Percentiles rank a stretch among this genome's conserved stretches.
Conservation (phyloP, 2,797 vertebrate genomes). For the Lagocephalus sceleratus region DNA sequence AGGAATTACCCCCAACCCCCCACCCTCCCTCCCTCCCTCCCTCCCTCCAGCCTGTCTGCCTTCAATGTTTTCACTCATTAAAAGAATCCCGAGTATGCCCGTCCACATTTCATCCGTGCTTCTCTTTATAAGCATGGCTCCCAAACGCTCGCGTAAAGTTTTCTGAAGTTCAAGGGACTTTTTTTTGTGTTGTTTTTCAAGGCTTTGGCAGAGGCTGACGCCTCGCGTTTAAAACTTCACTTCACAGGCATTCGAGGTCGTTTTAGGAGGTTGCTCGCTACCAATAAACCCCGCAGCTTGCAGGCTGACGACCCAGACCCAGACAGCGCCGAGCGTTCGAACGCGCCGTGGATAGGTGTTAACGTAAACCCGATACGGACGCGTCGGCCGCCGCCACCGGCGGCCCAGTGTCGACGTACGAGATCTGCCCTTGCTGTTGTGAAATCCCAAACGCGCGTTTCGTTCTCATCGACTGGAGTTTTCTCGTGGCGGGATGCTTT, state of each 20-base stretch:
- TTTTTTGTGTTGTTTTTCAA: too few relatives aligned
- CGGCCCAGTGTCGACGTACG: neutral
- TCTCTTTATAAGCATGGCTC: too few relatives aligned
- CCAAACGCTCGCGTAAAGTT: neutral
- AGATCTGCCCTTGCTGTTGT: too few relatives aligned
- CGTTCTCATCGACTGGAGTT: neutral
- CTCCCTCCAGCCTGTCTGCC: slow-evolving; percentile 2
- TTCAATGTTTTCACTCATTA: slow-evolving; percentile 5
- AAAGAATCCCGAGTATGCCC: neutral
- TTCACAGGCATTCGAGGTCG: neutral
- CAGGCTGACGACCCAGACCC: neutral
- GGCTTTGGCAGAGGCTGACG: too few relatives aligned
- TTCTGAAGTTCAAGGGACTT: neutral
- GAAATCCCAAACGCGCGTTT: too few relatives aligned
- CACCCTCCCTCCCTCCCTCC: too few relatives aligned
- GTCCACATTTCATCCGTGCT: neutral
- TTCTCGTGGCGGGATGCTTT: neutral
- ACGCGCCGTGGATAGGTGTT: slow-evolving; percentile 8
- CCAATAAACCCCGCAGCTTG: neutral
- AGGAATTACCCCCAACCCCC: slow-evolving; percentile 23
- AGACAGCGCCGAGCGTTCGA: slow-evolving; percentile 7
- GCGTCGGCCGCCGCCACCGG: neutral
- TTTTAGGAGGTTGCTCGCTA: neutral
- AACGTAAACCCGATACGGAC: slow-evolving; percentile 7
- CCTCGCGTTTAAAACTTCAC: neutral